A percentile compares a stretch with the other conserved stretches of the same genome.
phyloP scores from a whole-genome alignment of 23 tunicate species.

The Halocynthia aurantium region DNA sequence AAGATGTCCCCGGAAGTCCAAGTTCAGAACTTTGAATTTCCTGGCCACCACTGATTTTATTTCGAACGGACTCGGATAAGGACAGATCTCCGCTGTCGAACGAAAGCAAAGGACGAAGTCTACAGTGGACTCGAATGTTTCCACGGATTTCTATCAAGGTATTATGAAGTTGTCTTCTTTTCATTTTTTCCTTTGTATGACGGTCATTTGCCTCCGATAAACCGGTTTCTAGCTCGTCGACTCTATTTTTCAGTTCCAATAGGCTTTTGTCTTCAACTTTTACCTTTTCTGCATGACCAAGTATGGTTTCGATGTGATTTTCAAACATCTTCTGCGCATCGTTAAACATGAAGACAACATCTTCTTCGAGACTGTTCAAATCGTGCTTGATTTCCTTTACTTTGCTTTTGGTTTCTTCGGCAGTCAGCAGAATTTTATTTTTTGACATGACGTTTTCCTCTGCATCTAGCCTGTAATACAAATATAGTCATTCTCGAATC shows the following conservation, averaged over 20 bases:
- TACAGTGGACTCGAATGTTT: slow-evolving; percentile 65
- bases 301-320: background rate
- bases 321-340: slow-evolving; percentile 19
- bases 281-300: slow-evolving; percentile 12
- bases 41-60: background rate
- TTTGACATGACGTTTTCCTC: background rate
- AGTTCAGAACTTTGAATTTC: background rate
- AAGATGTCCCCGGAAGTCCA: slow-evolving; percentile 3
- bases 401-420: slow-evolving; percentile 8
- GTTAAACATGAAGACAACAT: slow-evolving; percentile 26
- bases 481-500: too few species aligned
- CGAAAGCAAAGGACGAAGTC: slow-evolving; percentile 43
- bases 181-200: slow-evolving; percentile 35
- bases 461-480: background rate
- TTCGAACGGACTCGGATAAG: background rate
- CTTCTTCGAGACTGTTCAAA: slow-evolving; percentile 10
- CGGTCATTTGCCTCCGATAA: slow-evolving; percentile 13
- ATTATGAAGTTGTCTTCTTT: slow-evolving; percentile 51
- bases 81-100: slow-evolving; percentile 18
- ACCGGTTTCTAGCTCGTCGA: slow-evolving; percentile 1
- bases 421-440: background rate
- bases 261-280: slow-evolving; percentile 10
- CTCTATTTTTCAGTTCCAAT: slow-evolving; percentile 6
- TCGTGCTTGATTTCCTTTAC: slow-evolving; percentile 25
- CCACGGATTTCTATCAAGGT: slow-evolving; percentile 53